These are phyloP conservation scores for Platyura marginata DNA, from an alignment of 1,140 invertebrate species.

Conservation along the genomic window DNA sequence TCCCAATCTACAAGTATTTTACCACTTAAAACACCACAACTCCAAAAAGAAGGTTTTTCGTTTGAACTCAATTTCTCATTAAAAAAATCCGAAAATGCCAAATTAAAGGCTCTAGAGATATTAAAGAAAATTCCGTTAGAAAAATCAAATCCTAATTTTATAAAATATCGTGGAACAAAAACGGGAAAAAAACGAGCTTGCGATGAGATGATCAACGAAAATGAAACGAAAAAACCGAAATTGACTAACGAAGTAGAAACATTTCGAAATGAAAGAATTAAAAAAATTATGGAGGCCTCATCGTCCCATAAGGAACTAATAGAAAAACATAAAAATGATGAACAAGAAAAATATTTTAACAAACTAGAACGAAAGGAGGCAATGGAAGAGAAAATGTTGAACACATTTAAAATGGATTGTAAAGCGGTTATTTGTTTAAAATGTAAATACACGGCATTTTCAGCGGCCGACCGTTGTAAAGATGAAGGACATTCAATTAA, in stretches of 20 bases:
- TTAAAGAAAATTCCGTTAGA: conserved; percentile 41
- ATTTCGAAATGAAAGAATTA: conserved; percentile 44
- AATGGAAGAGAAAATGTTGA: conserved; percentile 83
- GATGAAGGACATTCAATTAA: conserved; percentile 58
- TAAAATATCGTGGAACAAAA: conserved; percentile 28
- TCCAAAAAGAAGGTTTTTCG: no score
- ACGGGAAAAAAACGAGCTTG: conserved; percentile 33
- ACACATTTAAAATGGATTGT: conserved; percentile 61
- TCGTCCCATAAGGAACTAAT: conserved; percentile 61
- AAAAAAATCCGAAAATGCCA: conserved; percentile 34
- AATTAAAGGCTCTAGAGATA: conserved; percentile 39
- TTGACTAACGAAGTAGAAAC: conserved; percentile 24
- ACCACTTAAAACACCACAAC: no score
- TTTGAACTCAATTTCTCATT: conserved; percentile 41
- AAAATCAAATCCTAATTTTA: conserved; percentile 48
- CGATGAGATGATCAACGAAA: conserved; percentile 26
- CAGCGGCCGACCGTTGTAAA: conserved; percentile 67
- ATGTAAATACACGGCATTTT: conserved; percentile 80
- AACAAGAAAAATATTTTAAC: conserved; percentile 72
- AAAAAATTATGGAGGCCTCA: conserved; percentile 57
- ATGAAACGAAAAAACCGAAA: conserved; percentile 28
- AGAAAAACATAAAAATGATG: conserved; percentile 47
- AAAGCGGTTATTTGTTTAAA: conserved; percentile 76
- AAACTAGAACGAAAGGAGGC: conserved; percentile 76
- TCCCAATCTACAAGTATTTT: no score